A percentile compares a stretch with the other conserved stretches of the same genome.
Evolutionary conservation across 2,888 invertebrate species (phyloP).

Genomic region (Tortrix viridana): DNA sequence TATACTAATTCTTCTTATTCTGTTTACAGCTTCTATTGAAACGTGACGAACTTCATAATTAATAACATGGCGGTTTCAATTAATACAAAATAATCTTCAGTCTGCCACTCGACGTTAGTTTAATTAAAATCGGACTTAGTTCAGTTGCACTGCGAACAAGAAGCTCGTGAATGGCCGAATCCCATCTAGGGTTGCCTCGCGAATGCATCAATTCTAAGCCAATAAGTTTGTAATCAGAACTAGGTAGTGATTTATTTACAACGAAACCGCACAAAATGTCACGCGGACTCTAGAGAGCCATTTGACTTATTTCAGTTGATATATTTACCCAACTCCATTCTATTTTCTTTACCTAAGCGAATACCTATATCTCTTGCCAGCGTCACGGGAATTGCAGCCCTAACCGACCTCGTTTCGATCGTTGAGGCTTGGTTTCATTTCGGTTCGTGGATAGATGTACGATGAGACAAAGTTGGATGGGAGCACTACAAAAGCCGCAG

Average conservation of each 20-base stretch:
- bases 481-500: slow-evolving; percentile 36
- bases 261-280: slow-evolving; percentile 10
- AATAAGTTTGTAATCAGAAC: slow-evolving; percentile 1
- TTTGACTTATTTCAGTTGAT: slow-evolving; percentile 34
- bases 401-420: slow-evolving; percentile 37
- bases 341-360: slow-evolving; percentile 35
- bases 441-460: slow-evolving; percentile 27
- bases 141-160: slow-evolving; percentile 46
- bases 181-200: slow-evolving; percentile 45
- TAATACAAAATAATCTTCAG: slow-evolving; percentile 10
- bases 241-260: slow-evolving; percentile 19
- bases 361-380: slow-evolving; percentile 33
- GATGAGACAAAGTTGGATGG: slow-evolving; percentile 31
- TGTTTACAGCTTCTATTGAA: no score
- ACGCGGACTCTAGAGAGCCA: slow-evolving; percentile 32
- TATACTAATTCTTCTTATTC: no score
- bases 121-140: slow-evolving; percentile 62
- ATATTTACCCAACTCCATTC: slow-evolving; percentile 34
- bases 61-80: not conserved
- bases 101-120: slow-evolving; percentile 47
- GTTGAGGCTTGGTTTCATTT: slow-evolving; percentile 38
- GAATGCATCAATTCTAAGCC: slow-evolving; percentile 5
- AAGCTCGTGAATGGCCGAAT: slow-evolving; percentile 44
- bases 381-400: slow-evolving; percentile 37
- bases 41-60: no score